phyloP scores from a whole-genome alignment of 2,888 invertebrate species.

The Syrphus vitripennis region DNA sequence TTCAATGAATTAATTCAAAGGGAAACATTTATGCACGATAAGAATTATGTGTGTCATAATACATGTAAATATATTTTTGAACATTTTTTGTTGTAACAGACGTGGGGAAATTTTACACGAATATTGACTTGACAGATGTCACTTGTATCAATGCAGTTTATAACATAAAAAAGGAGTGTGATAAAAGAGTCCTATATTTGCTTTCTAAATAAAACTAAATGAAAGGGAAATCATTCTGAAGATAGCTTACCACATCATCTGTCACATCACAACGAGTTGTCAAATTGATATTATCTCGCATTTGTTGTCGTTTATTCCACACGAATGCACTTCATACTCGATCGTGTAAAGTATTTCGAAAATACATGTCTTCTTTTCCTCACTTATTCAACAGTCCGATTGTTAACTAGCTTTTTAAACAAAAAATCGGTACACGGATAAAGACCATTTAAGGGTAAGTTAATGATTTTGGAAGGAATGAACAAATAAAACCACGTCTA shows the following conservation, averaged over 20 bases:
- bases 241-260: background rate
- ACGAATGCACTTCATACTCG: constrained; percentile 15
- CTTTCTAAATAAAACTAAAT: background rate
- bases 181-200: background rate
- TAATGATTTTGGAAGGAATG: background rate
- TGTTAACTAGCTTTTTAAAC: background rate
- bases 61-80: no score
- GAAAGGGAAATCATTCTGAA: background rate
- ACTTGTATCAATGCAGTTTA: background rate
- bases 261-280: constrained; percentile 30
- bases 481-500: constrained; percentile 13
- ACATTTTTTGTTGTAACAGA: no score
- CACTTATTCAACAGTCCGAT: constrained; percentile 16
- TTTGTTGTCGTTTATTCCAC: constrained; percentile 30
- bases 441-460: background rate
- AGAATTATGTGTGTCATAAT: no score
- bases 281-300: background rate
- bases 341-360: background rate
- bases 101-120: no score
- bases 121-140: background rate
- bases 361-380: background rate
- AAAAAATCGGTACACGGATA: background rate
- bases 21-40: no score
- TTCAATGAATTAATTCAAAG: no score
- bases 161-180: background rate